Evolutionary conservation across 2,113 vertebrate species (phyloP), one percentile per base, ranked within the genome.

Genomic region (Laticauda laticaudata): DNA sequence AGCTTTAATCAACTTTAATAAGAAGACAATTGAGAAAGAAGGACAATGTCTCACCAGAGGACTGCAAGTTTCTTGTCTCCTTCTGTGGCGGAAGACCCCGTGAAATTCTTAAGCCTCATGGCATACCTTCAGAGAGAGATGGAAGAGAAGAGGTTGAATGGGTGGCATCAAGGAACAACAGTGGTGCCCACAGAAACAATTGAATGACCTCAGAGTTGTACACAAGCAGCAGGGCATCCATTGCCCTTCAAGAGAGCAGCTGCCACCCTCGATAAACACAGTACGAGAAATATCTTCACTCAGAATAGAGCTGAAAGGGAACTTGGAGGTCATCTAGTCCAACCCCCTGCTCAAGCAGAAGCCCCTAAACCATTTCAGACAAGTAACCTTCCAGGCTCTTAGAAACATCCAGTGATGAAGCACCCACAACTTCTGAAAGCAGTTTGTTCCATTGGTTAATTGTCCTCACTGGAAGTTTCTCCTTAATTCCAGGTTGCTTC

Each of bases 71-170:
- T 99, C 98, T 99, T 99, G 96, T 99, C 99, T 56, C 98, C 98
- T 94, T 99, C 96, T 0, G 98, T 99, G 93, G 99, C 98, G 95
- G 98, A 98, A 94, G 99, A 98, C 96, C 98, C 98, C 94, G 98
- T 98, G 98, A 99, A 99, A 98, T 99, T 99, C 98, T 99, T 99
- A 97, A 99, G 98, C 97, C 99, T 98, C 99, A 99, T 99, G 86
- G 99, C 99, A 59, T 99, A 99, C 98, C 99, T 99, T 97, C 15
- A 34, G 93, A 90, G 93, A 97, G 95, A 95, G 88, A 95, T 94
- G n/a, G 23, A 87, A n/a, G 93, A 94, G 23, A 87, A 95, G 92
- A 94, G 5, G 94, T 0, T 26, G 21, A 81, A 75, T 54, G 18
- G 12, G 43, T 51, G 90, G 2, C 55, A 92, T 95, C 29, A 86